Percentiles rank a stretch among this genome's conserved stretches.
Conservation (phyloP, 2,888 invertebrate species). For the Oxyteleia sp. region DNA sequence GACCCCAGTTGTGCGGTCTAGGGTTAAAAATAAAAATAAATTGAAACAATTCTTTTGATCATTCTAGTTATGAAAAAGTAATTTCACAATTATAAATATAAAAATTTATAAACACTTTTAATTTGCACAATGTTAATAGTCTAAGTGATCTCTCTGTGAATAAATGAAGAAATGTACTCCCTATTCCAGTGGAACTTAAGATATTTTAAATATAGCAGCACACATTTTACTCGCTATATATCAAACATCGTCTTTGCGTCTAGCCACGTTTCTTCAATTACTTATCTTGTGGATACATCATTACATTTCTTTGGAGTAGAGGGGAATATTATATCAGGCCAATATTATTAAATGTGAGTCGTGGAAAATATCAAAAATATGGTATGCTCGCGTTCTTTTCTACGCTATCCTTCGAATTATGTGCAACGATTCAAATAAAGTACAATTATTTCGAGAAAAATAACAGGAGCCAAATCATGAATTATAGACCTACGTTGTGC, state of each 20-base stretch:
- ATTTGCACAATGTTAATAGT: too few species aligned
- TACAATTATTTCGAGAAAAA: constrained; percentile 37
- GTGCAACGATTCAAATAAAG: constrained; percentile 29
- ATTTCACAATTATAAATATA: too few species aligned
- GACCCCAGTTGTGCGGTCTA: too few species aligned
- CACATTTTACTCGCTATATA: constrained; percentile 24
- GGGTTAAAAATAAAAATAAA: too few species aligned
- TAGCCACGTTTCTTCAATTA: constrained; percentile 49
- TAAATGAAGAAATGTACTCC: constrained; percentile 3
- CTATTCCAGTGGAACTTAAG: not conserved
- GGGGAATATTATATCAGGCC: constrained; percentile 14
- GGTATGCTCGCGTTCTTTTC: not conserved
- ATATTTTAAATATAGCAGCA: constrained; percentile 33
- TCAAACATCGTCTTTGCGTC: constrained; percentile 23
- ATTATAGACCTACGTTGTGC: constrained; percentile 14
- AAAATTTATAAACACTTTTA: too few species aligned
- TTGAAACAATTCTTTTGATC: too few species aligned
- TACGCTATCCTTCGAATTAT: constrained; percentile 14
- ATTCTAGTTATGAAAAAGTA: too few species aligned
- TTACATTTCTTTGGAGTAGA: constrained; percentile 6
- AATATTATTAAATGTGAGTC: constrained; percentile 11
- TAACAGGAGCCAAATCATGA: constrained; percentile 37
- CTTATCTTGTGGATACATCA: constrained; percentile 26
- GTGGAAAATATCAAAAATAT: constrained; percentile 21
- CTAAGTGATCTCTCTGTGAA: too few species aligned